Evolutionary conservation across 2,113 vertebrate genomes (phyloP).

Genomic region (Acrocephalus kingi): DNA sequence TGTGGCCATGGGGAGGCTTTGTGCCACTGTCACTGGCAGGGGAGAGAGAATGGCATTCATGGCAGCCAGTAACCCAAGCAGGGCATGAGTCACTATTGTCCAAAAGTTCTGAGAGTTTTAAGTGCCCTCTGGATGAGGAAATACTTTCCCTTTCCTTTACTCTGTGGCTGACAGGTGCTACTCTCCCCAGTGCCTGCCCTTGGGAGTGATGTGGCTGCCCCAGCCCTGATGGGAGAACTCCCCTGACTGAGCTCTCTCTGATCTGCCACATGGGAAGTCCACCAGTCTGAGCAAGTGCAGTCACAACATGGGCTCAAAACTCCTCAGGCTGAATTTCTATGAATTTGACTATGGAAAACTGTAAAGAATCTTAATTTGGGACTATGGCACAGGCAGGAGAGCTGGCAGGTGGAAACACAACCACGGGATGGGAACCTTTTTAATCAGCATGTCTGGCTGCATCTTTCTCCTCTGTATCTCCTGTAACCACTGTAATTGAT

Average conservation of each 20-base stretch:
- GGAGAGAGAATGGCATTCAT: neutral
- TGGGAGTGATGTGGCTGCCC: fast-evolving
- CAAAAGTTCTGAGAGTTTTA: neutral
- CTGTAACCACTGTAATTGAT: neutral
- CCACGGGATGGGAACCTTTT: neutral
- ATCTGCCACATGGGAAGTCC: neutral
- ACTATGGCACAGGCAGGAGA: neutral
- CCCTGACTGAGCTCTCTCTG: neutral
- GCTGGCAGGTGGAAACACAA: neutral
- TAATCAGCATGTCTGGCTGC: neutral
- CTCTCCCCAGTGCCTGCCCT: neutral
- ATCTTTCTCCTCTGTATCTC: neutral
- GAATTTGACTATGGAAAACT: neutral
- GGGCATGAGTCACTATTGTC: neutral
- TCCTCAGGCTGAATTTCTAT: neutral
- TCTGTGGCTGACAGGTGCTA: neutral
- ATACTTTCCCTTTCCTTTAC: neutral
- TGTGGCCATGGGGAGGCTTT: neutral
- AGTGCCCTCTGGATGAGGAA: neutral
- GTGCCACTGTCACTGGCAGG: neutral
- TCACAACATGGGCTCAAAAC: neutral
- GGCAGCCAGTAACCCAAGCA: neutral
- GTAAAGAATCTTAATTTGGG: neutral
- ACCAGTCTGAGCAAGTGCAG: neutral
- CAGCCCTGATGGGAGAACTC: neutral